Conservation (phyloP, 2,888 invertebrate species). For the Tinea semifulvella region DNA sequence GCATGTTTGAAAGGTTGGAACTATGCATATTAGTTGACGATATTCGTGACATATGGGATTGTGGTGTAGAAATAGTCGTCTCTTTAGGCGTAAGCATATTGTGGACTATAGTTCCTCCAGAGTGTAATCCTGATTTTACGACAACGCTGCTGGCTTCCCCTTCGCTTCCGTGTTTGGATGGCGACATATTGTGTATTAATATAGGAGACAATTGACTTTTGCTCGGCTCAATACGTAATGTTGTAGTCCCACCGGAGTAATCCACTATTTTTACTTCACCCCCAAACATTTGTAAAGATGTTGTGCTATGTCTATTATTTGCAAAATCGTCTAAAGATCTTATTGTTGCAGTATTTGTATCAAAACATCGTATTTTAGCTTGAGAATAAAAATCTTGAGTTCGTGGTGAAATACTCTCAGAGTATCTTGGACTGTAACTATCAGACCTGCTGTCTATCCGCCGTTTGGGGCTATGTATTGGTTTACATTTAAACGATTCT, state of each 20-base stretch:
- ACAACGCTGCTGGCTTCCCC: slow-evolving; percentile 74
- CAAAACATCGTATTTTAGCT: slow-evolving; percentile 58
- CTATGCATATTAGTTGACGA: slow-evolving; percentile 61
- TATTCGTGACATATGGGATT: slow-evolving; percentile 64
- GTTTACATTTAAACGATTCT: slow-evolving; percentile 42
- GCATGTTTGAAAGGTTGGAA: slow-evolving; percentile 61
- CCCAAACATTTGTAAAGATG: slow-evolving; percentile 74
- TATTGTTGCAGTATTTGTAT: slow-evolving; percentile 52
- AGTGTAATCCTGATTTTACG: slow-evolving; percentile 82
- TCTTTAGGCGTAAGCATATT: slow-evolving; percentile 66
- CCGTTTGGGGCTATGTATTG: slow-evolving; percentile 48
- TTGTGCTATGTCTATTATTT: slow-evolving; percentile 59
- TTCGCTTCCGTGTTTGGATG: slow-evolving; percentile 48
- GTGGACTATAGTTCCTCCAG: slow-evolving; percentile 82
- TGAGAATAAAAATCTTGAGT: slow-evolving; percentile 52
- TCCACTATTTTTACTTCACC: slow-evolving; percentile 81
- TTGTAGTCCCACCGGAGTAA: slow-evolving; percentile 73
- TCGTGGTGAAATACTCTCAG: slow-evolving; percentile 51
- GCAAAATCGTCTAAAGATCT: slow-evolving; percentile 67
- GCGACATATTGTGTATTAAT: slow-evolving; percentile 54
- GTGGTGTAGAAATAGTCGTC: slow-evolving; percentile 39
- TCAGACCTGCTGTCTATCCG: slow-evolving; percentile 47
- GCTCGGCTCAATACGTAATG: slow-evolving; percentile 73
- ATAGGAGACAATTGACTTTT: slow-evolving; percentile 67
- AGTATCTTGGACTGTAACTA: slow-evolving; percentile 44